Base-by-base conservation (phyloP, 2,888 invertebrate genomes). In the Eustalomyia histrio region DNA sequence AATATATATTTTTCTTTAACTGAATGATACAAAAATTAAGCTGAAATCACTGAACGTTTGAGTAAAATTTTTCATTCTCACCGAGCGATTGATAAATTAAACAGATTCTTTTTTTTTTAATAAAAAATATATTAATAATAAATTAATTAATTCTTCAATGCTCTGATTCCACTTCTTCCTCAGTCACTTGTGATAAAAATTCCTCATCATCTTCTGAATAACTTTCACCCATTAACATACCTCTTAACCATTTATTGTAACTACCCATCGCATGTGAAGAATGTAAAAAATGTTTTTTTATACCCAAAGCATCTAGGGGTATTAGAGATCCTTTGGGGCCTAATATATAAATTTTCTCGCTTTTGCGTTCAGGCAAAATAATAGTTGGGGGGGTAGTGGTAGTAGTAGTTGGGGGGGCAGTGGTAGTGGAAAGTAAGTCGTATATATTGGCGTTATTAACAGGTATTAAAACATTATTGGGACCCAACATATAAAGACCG, bases 301-400 rank as follows among this genome's bases (percentile, higher is more conserved):
- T 7, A 43, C 63, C 69, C 35, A 76, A 52, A 52, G 57, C 57
- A 12, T 76, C 57, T 12, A 76, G 17, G 5, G 76, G 76, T 21
- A 76, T 76, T 7, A 76, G 50, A 14, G 55, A 64, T 1, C 76
- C 76, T 10, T 76, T 76, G 8, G 76, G 76, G 6, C 69, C 76
- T 17, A 76, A 64, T 14, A 76, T 24, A 68, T 64, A 76, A 16
- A 69, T 17, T 35, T 24, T 63, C 16, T 63, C 50, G 47, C 4
- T 21, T 3, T 8, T 35, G 21, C 18, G 18, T 18, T 18, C 1
- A 14, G 53, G 24, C 21, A 12, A 2, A 10, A 33, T 21, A 9
- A 29, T 12, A 2, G 35, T 50, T 8, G 24, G 6, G 1, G 7
- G n/a, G 1, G 43, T 6, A 24, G 68, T 58, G 2, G 58, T 57